These are phyloP conservation scores for Meriones unguiculatus DNA, from an alignment of 2,113 vertebrate species.

Conservation along the genomic window DNA sequence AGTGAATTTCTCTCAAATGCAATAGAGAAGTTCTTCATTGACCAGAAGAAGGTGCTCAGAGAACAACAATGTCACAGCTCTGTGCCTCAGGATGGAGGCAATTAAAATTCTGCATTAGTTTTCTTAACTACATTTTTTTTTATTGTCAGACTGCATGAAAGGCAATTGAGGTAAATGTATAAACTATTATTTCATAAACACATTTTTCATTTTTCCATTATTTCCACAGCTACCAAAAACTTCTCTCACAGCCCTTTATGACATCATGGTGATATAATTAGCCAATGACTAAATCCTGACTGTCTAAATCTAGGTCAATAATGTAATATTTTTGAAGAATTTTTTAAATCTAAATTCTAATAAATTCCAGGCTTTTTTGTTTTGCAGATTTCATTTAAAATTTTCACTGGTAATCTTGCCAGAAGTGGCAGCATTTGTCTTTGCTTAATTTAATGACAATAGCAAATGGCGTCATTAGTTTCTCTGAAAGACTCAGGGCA, in stretches of 20 bases:
- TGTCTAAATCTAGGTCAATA: neutral
- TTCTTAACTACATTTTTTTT: neutral
- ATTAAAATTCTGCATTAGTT: neutral
- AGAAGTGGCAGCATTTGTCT: neutral
- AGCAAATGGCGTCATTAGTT: neutral
- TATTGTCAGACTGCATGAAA: neutral
- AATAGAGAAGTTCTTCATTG: neutral
- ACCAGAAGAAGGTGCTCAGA: neutral
- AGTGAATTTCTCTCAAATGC: neutral
- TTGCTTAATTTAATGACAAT: neutral
- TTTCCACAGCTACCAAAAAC: neutral
- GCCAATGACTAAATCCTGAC: neutral
- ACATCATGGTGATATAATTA: neutral
- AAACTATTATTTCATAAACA: neutral
- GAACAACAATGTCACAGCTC: neutral
- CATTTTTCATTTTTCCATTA: neutral
- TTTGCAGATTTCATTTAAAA: neutral
- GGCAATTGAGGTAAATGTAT: neutral
- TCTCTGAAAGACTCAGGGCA: neutral
- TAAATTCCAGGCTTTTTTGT: neutral
- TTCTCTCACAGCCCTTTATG: neutral
- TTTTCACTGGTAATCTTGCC: neutral
- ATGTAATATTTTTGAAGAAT: neutral
- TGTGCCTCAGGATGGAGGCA: neutral
- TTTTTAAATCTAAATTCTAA: neutral